Evolutionary conservation across 2,113 vertebrate genomes (phyloP).

Genomic region (Microcebus ravelobensis): DNA sequence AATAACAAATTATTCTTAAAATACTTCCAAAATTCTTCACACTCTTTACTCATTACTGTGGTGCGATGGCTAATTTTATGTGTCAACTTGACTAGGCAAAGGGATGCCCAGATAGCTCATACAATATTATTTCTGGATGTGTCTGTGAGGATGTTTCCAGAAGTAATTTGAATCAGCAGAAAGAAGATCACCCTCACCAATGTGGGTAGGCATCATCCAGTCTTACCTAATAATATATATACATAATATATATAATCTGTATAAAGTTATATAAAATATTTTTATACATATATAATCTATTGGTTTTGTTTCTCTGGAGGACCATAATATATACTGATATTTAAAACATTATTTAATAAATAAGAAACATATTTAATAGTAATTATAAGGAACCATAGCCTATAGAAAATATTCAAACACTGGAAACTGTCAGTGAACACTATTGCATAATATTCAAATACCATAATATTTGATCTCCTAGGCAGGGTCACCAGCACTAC

Average conservation of each 20-base stretch:
- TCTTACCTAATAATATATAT: no score
- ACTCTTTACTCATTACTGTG: conserved; percentile 8
- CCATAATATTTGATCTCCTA: neutral
- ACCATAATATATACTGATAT: neutral
- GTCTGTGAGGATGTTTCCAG: neutral
- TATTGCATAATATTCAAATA: neutral
- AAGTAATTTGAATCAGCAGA: neutral
- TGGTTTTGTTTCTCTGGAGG: neutral
- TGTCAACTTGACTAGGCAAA: neutral
- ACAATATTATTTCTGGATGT: neutral
- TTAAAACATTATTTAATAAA: neutral
- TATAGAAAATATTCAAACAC: neutral
- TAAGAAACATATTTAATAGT: neutral
- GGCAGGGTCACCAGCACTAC: neutral
- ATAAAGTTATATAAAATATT: neutral
- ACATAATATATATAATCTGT: no score
- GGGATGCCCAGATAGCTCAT: neutral
- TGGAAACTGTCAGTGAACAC: neutral
- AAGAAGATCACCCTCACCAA: neutral
- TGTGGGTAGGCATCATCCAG: neutral
- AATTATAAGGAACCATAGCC: neutral
- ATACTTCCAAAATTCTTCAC: neutral
- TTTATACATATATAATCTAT: neutral
- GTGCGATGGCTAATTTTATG: neutral
- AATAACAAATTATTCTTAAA: conserved; percentile 37